Base-by-base conservation (phyloP, 2,797 vertebrate species). In the Lacerta agilis region DNA sequence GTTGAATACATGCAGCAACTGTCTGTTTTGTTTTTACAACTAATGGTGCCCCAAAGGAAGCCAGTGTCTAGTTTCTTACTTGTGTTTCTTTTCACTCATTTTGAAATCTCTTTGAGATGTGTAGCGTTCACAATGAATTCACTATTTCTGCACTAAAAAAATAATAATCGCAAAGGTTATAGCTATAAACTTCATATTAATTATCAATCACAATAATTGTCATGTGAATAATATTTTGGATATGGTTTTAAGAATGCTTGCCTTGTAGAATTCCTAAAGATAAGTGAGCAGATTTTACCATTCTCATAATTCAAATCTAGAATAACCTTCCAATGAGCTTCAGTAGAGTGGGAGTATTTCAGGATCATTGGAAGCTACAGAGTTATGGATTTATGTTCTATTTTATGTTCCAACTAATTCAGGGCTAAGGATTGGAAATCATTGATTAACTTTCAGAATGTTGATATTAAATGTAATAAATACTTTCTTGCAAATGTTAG, bases 251-350 rank as follows among this genome's bases (percentile, higher is more conserved):
- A 78, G 84, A 78, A 49, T 33, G 15, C 36, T 64, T 58, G 85
- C 45, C 38, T 13, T 76, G 79, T 88, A 86, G 91, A 92, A 25
- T 13, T 82, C 89, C 91, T 75, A 86, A 90, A 86, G 79, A 91
- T 10, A 91, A 93, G 89, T 94, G 84, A 76, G 7, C 88, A 67
- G n/a, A 58, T 90, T 80, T 80, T 86, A 87, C 61, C 36, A 8
- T 87, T 87, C 85, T 73, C 71, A 84, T 91, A 87, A 90, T 66
- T 90, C 83, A 66, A 78, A 71, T 91, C 90, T 83, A 88, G 90
- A 94, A 86, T 76, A 76, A 90, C 13, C 25, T 25, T 82, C 83
- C 11, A 27, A 43, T 64, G 75, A 87, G 83, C 73, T 75, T 73
- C 71, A 88, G 2, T 75, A 79, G 61, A 67, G 38, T 79, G 88